Percentiles rank a stretch among this genome's conserved stretches.
Evolutionary conservation across 1,140 invertebrate species (phyloP).

Genomic region (Procambarus virginalis): DNA sequence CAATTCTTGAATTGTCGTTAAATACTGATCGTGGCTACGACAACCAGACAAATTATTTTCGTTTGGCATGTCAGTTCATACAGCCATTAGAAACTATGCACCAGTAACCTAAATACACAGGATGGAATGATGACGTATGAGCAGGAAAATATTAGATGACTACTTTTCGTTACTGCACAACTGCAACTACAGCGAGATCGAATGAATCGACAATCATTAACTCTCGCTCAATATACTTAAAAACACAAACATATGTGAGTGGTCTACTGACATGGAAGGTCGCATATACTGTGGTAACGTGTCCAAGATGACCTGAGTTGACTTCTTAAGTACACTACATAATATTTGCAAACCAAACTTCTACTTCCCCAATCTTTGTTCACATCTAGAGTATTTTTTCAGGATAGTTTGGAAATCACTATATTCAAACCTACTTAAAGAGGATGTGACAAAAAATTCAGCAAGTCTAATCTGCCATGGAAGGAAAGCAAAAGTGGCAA

Average conservation of each 20-base stretch:
- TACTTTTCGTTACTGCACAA: no score
- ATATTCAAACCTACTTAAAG: conserved; percentile 30
- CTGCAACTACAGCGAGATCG: no score
- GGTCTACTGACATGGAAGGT: conserved; percentile 15
- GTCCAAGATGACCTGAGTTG: not conserved
- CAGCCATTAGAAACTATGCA: no score
- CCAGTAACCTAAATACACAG: no score
- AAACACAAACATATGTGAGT: not conserved
- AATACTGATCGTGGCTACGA: no score
- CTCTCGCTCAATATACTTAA: no score
- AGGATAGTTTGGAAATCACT: conserved; percentile 29
- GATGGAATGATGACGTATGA: no score
- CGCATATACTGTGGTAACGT: not conserved
- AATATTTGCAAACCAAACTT: not conserved
- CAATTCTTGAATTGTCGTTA: no score
- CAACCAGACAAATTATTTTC: no score
- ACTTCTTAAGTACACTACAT: not conserved
- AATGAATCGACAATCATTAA: no score
- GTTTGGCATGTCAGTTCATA: no score
- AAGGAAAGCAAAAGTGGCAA: conserved; percentile 29
- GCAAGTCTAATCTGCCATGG: conserved; percentile 44
- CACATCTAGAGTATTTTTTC: conserved; percentile 36
- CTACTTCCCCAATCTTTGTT: conserved; percentile 53
- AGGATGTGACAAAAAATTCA: conserved; percentile 22
- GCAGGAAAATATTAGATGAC: no score